These are phyloP conservation scores for Cantharis lateralis DNA, from an alignment of 2,888 invertebrate species.

Conservation along the genomic window DNA sequence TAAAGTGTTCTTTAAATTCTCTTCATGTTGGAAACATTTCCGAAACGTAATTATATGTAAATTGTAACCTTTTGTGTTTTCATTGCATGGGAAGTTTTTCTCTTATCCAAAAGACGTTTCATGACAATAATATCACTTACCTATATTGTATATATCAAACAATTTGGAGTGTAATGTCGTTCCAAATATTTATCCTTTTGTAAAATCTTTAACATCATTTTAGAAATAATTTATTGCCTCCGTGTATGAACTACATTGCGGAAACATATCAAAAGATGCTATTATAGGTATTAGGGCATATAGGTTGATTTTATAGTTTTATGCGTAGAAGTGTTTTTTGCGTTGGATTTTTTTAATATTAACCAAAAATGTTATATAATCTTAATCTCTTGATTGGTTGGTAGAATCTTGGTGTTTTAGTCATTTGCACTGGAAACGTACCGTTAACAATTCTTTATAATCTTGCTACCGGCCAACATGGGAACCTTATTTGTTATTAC, in stretches of 20 bases:
- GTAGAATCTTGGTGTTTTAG: too few relatives aligned
- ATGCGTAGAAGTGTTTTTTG: too few relatives aligned
- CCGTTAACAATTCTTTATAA: too few relatives aligned
- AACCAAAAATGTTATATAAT: background rate
- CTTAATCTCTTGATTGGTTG: background rate
- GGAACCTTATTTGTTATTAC: background rate
- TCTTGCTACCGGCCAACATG: background rate
- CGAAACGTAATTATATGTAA: background rate
- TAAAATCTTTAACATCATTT: background rate
- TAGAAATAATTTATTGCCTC: background rate
- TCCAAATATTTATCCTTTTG: background rate
- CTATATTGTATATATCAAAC: background rate
- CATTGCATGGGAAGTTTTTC: background rate
- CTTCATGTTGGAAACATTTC: background rate
- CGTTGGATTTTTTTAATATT: background rate
- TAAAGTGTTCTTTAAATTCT: background rate
- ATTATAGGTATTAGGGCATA: background rate
- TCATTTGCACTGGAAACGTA: too few relatives aligned
- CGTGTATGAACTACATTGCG: background rate
- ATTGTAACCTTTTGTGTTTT: background rate
- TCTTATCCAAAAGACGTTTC: background rate
- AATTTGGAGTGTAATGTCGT: background rate
- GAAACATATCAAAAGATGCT: background rate
- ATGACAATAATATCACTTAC: background rate
- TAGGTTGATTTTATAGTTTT: background rate